A percentile compares a stretch with the other conserved stretches of the same genome.
These are phyloP conservation scores for Sminthopsis crassicaudata DNA, from an alignment of 2,113 vertebrate species.

Conservation along the genomic window DNA sequence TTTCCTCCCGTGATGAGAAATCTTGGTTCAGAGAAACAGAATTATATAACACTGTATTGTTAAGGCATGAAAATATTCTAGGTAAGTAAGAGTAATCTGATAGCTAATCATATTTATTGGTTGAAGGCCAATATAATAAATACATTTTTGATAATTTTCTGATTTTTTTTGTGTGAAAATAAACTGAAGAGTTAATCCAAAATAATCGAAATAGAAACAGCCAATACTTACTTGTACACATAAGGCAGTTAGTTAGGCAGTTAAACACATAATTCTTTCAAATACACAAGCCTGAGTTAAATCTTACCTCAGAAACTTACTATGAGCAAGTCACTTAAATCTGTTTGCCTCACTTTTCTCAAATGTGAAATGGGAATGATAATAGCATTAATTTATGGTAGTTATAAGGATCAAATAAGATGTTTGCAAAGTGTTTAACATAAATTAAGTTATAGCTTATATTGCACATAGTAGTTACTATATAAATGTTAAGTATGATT, in stretches of 20 bases:
- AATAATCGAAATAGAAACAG: not conserved
- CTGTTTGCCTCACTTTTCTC: not conserved
- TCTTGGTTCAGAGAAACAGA: conserved; percentile 99
- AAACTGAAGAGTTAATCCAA: conserved; percentile 12
- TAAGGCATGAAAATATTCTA: conserved; percentile 97
- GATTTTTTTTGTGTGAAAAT: not conserved
- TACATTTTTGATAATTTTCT: not conserved
- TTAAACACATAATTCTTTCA: too few relatives aligned
- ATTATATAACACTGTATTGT: conserved; percentile 98
- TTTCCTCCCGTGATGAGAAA: conserved; percentile 98
- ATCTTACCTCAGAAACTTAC: not conserved
- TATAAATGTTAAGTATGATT: not conserved
- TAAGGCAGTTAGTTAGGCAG: not conserved
- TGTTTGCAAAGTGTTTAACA: not conserved
- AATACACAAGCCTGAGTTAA: not conserved
- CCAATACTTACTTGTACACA: not conserved
- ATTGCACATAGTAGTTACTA: not conserved
- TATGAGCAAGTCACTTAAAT: not conserved
- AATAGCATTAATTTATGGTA: not conserved
- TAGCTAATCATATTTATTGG: not conserved
- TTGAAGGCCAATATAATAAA: not conserved
- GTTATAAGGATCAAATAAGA: not conserved
- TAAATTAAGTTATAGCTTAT: not conserved
- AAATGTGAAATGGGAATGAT: not conserved
- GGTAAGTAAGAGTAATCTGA: conserved; percentile 82